phyloP scores from a whole-genome alignment of 2,888 invertebrate genomes.

The Drosophila demipolita region DNA sequence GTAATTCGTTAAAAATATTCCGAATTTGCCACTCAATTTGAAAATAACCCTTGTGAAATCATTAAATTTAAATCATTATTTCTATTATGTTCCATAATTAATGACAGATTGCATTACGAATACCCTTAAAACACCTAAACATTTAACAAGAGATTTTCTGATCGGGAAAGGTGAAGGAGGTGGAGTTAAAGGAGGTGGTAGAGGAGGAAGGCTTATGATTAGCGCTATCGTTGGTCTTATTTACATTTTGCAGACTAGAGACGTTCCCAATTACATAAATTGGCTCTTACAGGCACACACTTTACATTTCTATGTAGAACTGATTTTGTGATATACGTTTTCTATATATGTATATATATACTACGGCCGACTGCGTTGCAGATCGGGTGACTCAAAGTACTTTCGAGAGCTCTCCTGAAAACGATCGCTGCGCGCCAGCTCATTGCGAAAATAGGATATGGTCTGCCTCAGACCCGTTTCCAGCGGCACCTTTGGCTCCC shows the following conservation, averaged over 20 bases:
- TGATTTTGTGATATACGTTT: slow-evolving; percentile 2
- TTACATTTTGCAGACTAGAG: slow-evolving; percentile 80
- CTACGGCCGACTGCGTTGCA: slow-evolving; percentile 69
- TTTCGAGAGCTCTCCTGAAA: slow-evolving; percentile 83
- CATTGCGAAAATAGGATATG: slow-evolving; percentile 96
- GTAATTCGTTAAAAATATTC: slow-evolving; percentile 3
- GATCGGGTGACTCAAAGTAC: slow-evolving; percentile 82
- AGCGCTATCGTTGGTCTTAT: slow-evolving; percentile 76
- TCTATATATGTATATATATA: slow-evolving; percentile 7
- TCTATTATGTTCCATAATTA: background rate
- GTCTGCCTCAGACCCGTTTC: slow-evolving; percentile 95
- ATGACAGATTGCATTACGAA: slow-evolving; percentile 4
- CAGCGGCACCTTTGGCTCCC: slow-evolving; percentile 96
- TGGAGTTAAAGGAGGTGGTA: background rate
- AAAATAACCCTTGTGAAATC: background rate
- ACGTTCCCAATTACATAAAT: slow-evolving; percentile 61
- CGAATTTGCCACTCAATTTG: background rate
- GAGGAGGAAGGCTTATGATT: slow-evolving; percentile 37
- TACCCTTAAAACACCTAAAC: slow-evolving; percentile 3
- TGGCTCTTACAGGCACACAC: slow-evolving; percentile 57
- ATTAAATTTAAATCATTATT: background rate
- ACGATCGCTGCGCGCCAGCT: slow-evolving; percentile 88
- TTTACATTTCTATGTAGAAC: slow-evolving; percentile 13
- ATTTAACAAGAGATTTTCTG: slow-evolving; percentile 5
- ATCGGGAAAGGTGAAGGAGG: background rate